Conservation (phyloP, 2,113 vertebrate genomes). For the Lamprologus lemairii region DNA sequence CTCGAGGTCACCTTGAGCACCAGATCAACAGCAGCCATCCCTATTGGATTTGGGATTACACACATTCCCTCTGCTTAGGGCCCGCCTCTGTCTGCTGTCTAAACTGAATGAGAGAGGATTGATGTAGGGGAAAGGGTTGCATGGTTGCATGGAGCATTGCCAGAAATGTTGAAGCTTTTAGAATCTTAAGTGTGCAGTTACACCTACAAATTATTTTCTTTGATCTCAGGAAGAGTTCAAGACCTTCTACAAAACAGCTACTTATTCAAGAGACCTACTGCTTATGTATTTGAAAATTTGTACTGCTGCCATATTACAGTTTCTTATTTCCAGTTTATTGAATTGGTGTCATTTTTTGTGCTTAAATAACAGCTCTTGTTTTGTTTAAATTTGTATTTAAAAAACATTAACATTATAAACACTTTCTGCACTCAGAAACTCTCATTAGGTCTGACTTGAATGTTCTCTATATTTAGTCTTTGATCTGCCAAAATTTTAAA, state of each 20-base stretch:
- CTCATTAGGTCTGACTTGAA: background rate
- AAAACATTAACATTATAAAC: background rate
- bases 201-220: background rate
- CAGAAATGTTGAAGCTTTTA: background rate
- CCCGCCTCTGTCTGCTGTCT: conserved; percentile 17
- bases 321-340: background rate
- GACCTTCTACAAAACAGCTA: background rate
- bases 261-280: background rate
- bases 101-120: background rate
- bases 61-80: conserved; percentile 18
- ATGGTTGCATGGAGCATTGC: background rate
- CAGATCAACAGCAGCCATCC: conserved; percentile 32
- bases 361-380: background rate
- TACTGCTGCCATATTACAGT: background rate
- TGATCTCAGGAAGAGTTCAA: background rate
- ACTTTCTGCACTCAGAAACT: background rate
- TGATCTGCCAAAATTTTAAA: background rate
- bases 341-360: background rate
- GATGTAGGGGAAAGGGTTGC: background rate
- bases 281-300: background rate
- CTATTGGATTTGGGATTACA: conserved; percentile 57
- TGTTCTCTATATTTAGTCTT: background rate
- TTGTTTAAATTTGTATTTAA: background rate
- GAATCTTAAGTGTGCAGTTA: background rate
- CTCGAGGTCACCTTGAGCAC: conserved; percentile 54